Evolutionary conservation across 1,140 invertebrate genomes (phyloP).

Genomic region (Leptinotarsa undecemlineata): DNA sequence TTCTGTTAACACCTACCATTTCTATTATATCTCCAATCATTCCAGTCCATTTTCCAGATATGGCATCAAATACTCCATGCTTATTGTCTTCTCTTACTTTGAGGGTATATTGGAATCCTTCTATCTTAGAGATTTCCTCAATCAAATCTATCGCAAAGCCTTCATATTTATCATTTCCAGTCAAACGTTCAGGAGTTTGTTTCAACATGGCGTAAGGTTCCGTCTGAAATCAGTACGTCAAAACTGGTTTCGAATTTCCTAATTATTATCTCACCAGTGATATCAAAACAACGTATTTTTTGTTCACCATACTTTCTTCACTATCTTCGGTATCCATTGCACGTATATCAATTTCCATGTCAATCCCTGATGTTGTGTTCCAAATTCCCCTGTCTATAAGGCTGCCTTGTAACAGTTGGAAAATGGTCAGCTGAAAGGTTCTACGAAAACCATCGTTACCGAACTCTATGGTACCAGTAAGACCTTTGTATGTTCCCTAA

Average conservation of each 20-base stretch:
- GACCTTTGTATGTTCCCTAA: constrained; percentile 58
- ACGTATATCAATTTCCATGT: not conserved
- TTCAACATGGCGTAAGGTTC: constrained; percentile 77
- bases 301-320: constrained; percentile 67
- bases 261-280: constrained; percentile 67
- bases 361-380: constrained; percentile 62
- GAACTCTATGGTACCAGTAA: constrained; percentile 85
- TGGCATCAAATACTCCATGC: constrained; percentile 71
- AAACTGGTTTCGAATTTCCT: not conserved
- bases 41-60: constrained; percentile 77
- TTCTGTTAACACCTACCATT: constrained; percentile 60
- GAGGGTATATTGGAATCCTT: constrained; percentile 77
- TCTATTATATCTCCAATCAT: constrained; percentile 81
- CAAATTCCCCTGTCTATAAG: constrained; percentile 74
- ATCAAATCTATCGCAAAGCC: constrained; percentile 87
- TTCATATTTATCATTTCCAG: constrained; percentile 73
- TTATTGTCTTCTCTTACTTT: constrained; percentile 73
- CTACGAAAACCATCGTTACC: constrained; percentile 81
- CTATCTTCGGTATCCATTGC: not conserved
- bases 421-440: constrained; percentile 77
- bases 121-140: constrained; percentile 67
- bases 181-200: constrained; percentile 59
- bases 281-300: constrained; percentile 82
- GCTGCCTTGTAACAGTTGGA: constrained; percentile 71
- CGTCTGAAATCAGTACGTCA: constrained; percentile 62